Evolutionary conservation across 1,140 invertebrate genomes (phyloP), one percentile per base, ranked within the genome.

Genomic region (Calliphora vicina): DNA sequence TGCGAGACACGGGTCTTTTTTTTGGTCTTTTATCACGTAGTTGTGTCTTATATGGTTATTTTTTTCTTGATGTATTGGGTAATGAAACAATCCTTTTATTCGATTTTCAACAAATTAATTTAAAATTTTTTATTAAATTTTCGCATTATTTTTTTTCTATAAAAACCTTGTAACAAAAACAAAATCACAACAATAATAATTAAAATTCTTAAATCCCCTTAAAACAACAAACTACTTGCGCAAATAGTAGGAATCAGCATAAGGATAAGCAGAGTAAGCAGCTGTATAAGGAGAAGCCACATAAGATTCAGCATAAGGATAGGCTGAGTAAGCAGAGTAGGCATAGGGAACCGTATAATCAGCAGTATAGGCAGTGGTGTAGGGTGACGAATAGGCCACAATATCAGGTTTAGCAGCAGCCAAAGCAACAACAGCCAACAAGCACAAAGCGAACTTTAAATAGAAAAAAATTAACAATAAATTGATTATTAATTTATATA

Each of bases 331-430:
- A 0, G 57, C 35, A 23, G 61, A 17, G 43, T 84, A 84, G 43
- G 83, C 67, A 43, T 82, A 82, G 23, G 78, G 78, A 20, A 61
- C 80, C 4, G 43, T 72, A 72, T 78, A 83, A 13, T 67, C 45
- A 6, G 83, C 57, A 42, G 43, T 76, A 45, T 84, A 84, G 27
- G 57, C 84, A n/a, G 85, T 10, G 2, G 83, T 67, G 35, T 78
- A 81, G 25, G 83, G 81, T 26, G 86, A 85, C 17, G 88, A 84
- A 17, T 85, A 81, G 15, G 88, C 82, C 73, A 89, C 78, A 43
- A 89, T 85, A 23, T 86, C 87, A 1, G 88, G 88, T 83, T 89
- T 89, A 76, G 87, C 88, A 42, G 85, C 85, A 78, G 87, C 86
- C 82, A 89, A 73, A 67, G 88, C 88, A 74, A 89, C 84, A 72